These are phyloP conservation scores for Alviniconcha marisindica DNA, from an alignment of 1,140 invertebrate genomes.

Conservation along the genomic window DNA sequence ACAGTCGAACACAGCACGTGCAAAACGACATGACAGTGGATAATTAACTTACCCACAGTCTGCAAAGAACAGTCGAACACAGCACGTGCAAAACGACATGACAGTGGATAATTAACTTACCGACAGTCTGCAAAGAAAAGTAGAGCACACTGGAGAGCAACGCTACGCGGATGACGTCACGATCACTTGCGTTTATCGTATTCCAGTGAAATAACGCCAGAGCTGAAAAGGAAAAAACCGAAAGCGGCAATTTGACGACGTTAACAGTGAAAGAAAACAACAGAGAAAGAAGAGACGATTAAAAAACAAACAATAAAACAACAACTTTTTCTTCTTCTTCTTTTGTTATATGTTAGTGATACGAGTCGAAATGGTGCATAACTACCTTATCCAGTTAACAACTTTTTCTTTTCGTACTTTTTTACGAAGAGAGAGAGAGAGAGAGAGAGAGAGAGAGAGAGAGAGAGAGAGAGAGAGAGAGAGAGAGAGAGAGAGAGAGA, in stretches of 20 bases:
- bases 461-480: conserved; percentile 14
- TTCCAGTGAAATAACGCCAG: conserved; percentile 72
- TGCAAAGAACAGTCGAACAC: not conserved
- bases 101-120: conserved; percentile 48
- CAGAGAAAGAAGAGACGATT: conserved; percentile 16
- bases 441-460: not conserved
- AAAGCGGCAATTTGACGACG: not conserved
- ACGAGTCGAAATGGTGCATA: too few species aligned
- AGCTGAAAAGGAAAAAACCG: conserved; percentile 55
- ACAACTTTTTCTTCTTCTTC: too few species aligned
- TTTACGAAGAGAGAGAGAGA: not conserved
- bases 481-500: conserved; percentile 26
- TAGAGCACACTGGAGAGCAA: conserved; percentile 65
- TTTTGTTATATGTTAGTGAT: too few species aligned
- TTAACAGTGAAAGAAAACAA: not conserved
- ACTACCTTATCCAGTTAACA: too few species aligned
- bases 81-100: not conserved
- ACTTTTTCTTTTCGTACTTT: not conserved
- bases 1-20: not conserved
- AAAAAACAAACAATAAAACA: not conserved
- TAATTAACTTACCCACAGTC: too few species aligned
- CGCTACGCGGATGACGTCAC: conserved; percentile 66
- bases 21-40: too few species aligned
- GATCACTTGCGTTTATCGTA: conserved; percentile 68
- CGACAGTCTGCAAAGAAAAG: conserved; percentile 65